Evolutionary conservation across 2,888 invertebrate genomes (phyloP).

Genomic region (Serrognathus titanus): DNA sequence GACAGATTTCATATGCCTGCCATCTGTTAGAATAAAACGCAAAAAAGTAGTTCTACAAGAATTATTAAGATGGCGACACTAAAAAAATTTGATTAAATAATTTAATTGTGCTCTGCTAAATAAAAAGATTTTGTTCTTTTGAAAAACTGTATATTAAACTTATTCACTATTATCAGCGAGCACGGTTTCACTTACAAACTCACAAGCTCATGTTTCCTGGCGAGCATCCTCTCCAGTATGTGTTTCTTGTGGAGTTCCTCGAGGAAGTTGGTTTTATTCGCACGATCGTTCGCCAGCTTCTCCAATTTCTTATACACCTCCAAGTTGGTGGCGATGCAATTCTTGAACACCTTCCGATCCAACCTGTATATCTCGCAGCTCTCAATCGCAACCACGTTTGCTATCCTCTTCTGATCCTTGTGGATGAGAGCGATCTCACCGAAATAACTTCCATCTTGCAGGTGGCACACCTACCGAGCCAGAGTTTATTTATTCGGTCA

Average conservation of each 20-base stretch:
- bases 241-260: conserved; percentile 20
- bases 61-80: too few relatives aligned
- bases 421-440: conserved; percentile 60
- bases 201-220: not conserved
- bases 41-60: too few relatives aligned
- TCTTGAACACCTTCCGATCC: conserved; percentile 38
- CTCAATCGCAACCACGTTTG: conserved; percentile 61
- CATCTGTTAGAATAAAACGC: too few relatives aligned
- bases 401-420: conserved; percentile 54
- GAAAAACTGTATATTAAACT: too few relatives aligned
- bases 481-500: not conserved
- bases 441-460: conserved; percentile 61
- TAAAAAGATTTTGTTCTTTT: too few relatives aligned
- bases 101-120: too few relatives aligned
- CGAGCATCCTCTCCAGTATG: conserved; percentile 10
- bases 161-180: too few relatives aligned
- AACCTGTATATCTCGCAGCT: conserved; percentile 59
- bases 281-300: conserved; percentile 7
- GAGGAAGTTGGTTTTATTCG: conserved; percentile 12
- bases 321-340: conserved; percentile 5
- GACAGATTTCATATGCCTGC: too few relatives aligned
- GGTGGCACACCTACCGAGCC: conserved; percentile 43
- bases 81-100: too few relatives aligned
- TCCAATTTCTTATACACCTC: conserved; percentile 13
- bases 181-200: not conserved